Conservation (phyloP, 2,113 vertebrate species). For the Hemibates koningsi region DNA sequence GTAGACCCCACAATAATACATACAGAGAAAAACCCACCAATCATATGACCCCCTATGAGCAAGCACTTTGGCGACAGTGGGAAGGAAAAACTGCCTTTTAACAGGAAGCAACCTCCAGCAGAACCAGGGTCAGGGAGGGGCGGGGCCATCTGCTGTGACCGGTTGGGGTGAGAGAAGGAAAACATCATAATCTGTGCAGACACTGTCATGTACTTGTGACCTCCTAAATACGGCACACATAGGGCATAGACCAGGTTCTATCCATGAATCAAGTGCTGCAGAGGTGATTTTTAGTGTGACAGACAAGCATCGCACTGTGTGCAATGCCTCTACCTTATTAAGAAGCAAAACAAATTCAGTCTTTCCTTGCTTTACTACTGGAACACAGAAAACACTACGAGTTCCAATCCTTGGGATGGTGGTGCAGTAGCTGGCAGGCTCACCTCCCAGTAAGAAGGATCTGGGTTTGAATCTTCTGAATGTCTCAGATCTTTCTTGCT, state of each 20-base stretch:
- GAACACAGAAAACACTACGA: background rate
- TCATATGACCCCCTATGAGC: background rate
- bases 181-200: background rate
- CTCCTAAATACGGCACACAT: background rate
- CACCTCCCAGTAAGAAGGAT: background rate
- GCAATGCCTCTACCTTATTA: background rate
- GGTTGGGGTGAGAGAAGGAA: background rate
- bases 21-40: background rate
- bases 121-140: background rate
- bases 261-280: background rate
- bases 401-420: background rate
- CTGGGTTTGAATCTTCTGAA: background rate
- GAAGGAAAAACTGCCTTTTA: background rate
- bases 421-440: background rate
- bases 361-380: background rate
- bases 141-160: background rate
- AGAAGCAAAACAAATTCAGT: background rate
- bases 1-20: background rate
- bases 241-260: background rate
- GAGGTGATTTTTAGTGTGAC: background rate
- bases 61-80: background rate
- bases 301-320: background rate
- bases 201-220: background rate
- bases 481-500: background rate
- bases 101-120: rapidly evolving